Evolutionary conservation across 2,888 invertebrate species (phyloP).

Genomic region (Luffia ferchaultella): DNA sequence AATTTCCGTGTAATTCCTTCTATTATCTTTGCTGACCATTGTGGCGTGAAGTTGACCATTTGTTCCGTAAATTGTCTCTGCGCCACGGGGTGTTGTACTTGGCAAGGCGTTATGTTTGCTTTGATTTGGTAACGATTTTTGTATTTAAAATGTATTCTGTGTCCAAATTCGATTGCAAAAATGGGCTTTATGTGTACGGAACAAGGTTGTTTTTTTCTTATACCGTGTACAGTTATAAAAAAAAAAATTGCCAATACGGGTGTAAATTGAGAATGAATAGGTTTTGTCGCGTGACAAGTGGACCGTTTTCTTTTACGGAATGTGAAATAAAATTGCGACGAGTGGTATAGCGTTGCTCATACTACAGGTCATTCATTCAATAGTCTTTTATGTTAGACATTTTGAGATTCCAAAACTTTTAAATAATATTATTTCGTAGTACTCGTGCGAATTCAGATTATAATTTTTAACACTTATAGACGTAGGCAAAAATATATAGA

Average conservation of each 20-base stretch:
- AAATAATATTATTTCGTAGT: background rate
- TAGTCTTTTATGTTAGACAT: slow-evolving; percentile 13
- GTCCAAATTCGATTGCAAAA: background rate
- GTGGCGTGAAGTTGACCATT: slow-evolving; percentile 53
- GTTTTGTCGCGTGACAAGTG: slow-evolving; percentile 52
- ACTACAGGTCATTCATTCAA: slow-evolving; percentile 22
- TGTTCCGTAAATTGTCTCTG: slow-evolving; percentile 53
- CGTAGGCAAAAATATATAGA: too few species aligned
- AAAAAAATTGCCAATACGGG: slow-evolving; percentile 14
- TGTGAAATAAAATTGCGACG: slow-evolving; percentile 18
- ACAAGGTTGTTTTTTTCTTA: background rate
- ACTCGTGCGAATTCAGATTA: background rate
- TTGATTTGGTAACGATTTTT: slow-evolving; percentile 32
- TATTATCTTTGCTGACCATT: slow-evolving; percentile 51
- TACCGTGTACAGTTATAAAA: background rate
- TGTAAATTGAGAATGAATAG: slow-evolving; percentile 52
- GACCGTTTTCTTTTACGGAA: slow-evolving; percentile 28
- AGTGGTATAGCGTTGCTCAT: slow-evolving; percentile 13
- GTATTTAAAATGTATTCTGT: slow-evolving; percentile 6
- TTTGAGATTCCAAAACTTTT: background rate
- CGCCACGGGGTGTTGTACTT: slow-evolving; percentile 31
- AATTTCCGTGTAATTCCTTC: slow-evolving; percentile 59
- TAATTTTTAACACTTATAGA: too few species aligned
- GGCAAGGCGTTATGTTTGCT: slow-evolving; percentile 54
- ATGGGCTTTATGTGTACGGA: background rate